Evolutionary conservation across 1,140 invertebrate genomes (phyloP).

Genomic region (Meloidogyne floridensis): DNA sequence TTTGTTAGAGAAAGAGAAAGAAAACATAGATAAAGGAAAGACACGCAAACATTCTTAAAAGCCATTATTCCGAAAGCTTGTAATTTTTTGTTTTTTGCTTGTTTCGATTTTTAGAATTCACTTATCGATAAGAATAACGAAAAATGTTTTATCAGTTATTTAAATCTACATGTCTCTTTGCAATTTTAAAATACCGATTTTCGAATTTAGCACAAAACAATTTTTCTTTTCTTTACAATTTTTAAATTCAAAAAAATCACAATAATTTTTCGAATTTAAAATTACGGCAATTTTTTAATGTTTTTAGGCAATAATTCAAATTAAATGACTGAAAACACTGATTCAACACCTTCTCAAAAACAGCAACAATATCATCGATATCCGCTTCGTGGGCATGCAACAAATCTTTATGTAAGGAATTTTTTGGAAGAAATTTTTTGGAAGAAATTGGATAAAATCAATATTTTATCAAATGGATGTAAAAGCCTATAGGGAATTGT

Average conservation of each 20-base stretch:
- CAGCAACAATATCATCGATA: conserved; percentile 16
- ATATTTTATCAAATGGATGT: no score
- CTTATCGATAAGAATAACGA: background rate
- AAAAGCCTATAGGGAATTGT: no score
- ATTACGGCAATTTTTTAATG: background rate
- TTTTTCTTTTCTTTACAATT: background rate
- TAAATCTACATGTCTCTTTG: background rate
- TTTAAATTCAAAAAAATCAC: background rate
- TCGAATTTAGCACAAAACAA: background rate
- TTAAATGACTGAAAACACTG: conserved; percentile 12
- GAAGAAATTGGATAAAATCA: background rate
- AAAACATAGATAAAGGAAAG: background rate
- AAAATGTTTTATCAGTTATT: background rate
- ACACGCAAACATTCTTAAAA: background rate
- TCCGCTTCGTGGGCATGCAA: conserved; percentile 14
- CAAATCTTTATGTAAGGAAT: background rate
- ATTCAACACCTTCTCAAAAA: background rate
- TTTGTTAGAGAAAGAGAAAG: no score
- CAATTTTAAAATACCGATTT: background rate
- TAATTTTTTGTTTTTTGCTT: background rate
- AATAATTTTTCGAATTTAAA: conserved; percentile 8
- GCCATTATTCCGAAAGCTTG: background rate
- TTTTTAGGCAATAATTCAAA: conserved; percentile 7
- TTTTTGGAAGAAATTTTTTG: background rate
- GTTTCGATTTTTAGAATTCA: background rate